Evolutionary conservation across 2,888 invertebrate species (phyloP), one percentile per base, ranked within the genome.

Genomic region (Torymus tubicola): DNA sequence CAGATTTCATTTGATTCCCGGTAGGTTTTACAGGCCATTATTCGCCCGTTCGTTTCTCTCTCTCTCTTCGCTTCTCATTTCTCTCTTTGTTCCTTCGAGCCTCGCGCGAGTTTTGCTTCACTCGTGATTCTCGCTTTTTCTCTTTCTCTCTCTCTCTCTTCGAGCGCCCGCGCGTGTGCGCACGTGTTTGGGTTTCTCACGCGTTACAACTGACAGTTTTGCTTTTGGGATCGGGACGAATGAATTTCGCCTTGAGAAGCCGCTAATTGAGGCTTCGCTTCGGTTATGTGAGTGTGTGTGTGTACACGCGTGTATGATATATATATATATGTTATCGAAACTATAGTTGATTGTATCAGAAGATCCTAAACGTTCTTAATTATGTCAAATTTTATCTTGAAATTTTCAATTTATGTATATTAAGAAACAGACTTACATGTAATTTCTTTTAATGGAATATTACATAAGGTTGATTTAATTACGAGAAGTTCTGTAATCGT

Each of bases 161-260:
- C n/a, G n/a, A n/a, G n/a, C n/a, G n/a, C n/a, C n/a, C n/a, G n/a
- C n/a, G n/a, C 68, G n/a, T 24, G 63, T 8, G 18, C 50, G 10
- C 55, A 10, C 31, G 64, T 67, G 72, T 73, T 67, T 73, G 68
- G 50, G 68, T 65, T 78, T 78, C 78, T 78, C 67, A 67, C 78
- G 72, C 31, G 63, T 53, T 61, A 18, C 58, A 61, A 73, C 73
- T 52, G 73, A 79, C 73, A 57, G 13, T 81, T 80, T 78, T 74
- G 58, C 74, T 74, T 71, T 76, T 18, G 53, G 77, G 18, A 58
- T 68, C 58, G 18, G 64, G 24, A 53, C 57, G 53, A 70, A 69
- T 61, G 73, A 81, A 71, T 70, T 69, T 73, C 42, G 13, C n/a
- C 67, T 42, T 21, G 55, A 58, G 2, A 18, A 69, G 53, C 18